Conservation (phyloP, 92 coral and sea anemone species). For the Palythoa heliodiscus region DNA sequence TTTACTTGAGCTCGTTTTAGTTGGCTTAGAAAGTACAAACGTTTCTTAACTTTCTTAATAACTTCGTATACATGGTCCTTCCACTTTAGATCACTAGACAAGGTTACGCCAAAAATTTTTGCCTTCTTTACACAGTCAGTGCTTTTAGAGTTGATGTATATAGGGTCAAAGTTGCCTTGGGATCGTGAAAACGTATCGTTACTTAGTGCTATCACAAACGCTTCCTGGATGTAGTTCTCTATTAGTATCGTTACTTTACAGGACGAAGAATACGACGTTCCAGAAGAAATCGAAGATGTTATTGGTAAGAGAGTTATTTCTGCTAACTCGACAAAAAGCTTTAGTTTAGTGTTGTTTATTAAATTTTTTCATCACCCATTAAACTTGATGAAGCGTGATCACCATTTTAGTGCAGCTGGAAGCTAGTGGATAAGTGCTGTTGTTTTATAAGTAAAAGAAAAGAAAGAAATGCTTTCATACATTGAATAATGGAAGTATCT, state of each 20-base stretch:
- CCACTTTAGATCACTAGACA: no score
- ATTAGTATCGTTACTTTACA: not conserved
- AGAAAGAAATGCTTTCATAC: not conserved
- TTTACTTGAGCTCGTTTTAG: no score
- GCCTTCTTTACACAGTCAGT: no score
- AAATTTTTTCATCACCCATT: not conserved
- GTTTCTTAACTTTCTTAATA: no score
- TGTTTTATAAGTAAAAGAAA: not conserved
- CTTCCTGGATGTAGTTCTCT: not conserved
- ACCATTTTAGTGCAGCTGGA: not conserved
- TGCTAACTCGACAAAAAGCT: not conserved
- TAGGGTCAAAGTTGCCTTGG: no score
- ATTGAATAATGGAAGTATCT: not conserved
- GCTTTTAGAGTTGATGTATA: no score
- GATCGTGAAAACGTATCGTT: no score
- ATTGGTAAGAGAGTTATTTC: conserved; percentile 59
- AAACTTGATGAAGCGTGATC: not conserved
- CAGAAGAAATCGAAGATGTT: conserved; percentile 94
- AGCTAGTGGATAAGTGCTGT: not conserved
- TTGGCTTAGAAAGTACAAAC: no score
- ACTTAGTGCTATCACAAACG: not conserved
- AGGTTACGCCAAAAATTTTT: no score
- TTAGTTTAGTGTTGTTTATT: not conserved
- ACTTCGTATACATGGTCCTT: no score
- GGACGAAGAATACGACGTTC: conserved; percentile 95